Evolutionary conservation across 2,888 invertebrate species (phyloP).

Genomic region (Pyrocoelia pectoralis): DNA sequence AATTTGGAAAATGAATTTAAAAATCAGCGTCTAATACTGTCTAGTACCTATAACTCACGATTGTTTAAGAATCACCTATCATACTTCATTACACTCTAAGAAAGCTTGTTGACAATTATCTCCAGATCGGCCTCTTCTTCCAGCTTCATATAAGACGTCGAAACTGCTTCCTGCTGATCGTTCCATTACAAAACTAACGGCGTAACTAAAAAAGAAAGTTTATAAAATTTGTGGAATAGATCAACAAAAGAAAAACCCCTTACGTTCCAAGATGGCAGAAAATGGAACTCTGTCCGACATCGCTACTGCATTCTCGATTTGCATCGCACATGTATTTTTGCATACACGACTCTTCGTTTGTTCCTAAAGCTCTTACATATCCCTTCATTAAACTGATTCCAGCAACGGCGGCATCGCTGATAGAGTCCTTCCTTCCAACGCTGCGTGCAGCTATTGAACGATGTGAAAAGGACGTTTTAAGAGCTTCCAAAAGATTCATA

Average conservation of each 20-base stretch:
- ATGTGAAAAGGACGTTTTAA: slow-evolving; percentile 93
- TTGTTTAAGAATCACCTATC: slow-evolving; percentile 10
- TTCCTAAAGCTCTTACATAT: slow-evolving; percentile 81
- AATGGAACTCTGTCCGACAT: slow-evolving; percentile 82
- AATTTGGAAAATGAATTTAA: slow-evolving; percentile 4
- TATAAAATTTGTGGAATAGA: background rate
- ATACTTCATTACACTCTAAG: slow-evolving; percentile 89
- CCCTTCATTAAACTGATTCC: slow-evolving; percentile 90
- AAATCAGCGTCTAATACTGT: slow-evolving; percentile 25
- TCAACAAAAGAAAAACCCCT: slow-evolving; percentile 63
- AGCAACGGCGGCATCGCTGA: slow-evolving; percentile 89
- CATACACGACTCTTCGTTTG: slow-evolving; percentile 82
- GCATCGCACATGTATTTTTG: slow-evolving; percentile 91
- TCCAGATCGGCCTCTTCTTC: slow-evolving; percentile 84
- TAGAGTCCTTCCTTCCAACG: slow-evolving; percentile 85
- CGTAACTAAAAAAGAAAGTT: slow-evolving; percentile 69
- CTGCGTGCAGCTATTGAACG: slow-evolving; percentile 86
- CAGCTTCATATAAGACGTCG: slow-evolving; percentile 84
- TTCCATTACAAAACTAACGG: slow-evolving; percentile 85
- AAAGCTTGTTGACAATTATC: slow-evolving; percentile 87
- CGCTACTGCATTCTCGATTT: slow-evolving; percentile 84
- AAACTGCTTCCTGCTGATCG: slow-evolving; percentile 77
- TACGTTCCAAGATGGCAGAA: slow-evolving; percentile 95
- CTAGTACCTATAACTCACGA: slow-evolving; percentile 8
- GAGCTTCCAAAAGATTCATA: slow-evolving; percentile 87